Percentiles rank a stretch among this genome's conserved stretches.
Conservation (phyloP, 2,888 invertebrate genomes). For the Oasisia sp. region DNA sequence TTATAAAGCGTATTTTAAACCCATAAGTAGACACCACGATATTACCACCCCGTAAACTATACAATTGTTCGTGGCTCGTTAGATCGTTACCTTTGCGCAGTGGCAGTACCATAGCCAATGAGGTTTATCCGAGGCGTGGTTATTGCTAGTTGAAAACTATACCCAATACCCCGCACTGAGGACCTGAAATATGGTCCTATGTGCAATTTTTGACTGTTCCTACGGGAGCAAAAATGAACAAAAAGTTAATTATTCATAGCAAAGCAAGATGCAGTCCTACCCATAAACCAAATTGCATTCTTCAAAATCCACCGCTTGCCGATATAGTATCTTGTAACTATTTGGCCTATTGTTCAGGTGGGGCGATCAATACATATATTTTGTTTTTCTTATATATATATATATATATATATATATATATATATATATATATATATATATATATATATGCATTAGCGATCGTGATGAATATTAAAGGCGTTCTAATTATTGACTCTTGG, state of each 20-base stretch:
- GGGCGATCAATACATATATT: no score
- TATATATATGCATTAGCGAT: no score
- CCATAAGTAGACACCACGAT: background rate
- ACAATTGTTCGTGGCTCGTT: no score
- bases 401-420: no score
- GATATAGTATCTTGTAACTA: no score
- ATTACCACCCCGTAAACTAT: background rate
- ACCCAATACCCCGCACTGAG: constrained; percentile 63
- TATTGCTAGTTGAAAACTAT: constrained; percentile 66
- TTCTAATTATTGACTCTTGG: background rate
- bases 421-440: no score
- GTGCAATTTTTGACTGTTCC: constrained; percentile 56
- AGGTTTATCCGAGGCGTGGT: constrained; percentile 64
- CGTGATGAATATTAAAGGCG: background rate
- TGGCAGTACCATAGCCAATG: constrained; percentile 50
- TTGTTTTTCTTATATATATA: no score
- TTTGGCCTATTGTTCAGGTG: no score
- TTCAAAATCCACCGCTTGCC: no score
- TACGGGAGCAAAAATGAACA: constrained; percentile 29
- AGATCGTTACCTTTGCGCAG: constrained; percentile 35
- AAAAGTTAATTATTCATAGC: no score
- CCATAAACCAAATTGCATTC: no score
- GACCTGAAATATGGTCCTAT: constrained; percentile 58
- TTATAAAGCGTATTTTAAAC: background rate
- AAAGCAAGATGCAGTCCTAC: no score